A percentile compares a stretch with the other conserved stretches of the same genome.
Evolutionary conservation across 2,113 vertebrate species (phyloP).

Genomic region (Callopanchax toddi): DNA sequence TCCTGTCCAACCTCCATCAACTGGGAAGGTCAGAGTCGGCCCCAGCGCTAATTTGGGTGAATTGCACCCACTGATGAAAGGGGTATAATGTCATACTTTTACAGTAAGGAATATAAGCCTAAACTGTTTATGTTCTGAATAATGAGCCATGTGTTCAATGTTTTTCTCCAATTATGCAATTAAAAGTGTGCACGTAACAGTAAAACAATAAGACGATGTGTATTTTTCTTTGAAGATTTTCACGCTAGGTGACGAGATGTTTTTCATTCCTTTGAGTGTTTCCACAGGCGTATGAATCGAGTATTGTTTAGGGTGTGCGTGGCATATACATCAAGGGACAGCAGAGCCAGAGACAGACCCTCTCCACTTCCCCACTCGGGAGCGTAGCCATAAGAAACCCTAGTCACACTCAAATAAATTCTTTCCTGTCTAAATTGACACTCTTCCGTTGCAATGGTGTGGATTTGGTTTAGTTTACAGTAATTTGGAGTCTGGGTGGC

Average conservation of each 20-base stretch:
- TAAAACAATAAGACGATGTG: background rate
- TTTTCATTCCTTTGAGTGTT: slow-evolving; percentile 27
- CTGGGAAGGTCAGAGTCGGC: background rate
- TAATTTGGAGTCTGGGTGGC: slow-evolving; percentile 75
- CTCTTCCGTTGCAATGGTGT: slow-evolving; percentile 67
- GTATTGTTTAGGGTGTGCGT: slow-evolving; percentile 72
- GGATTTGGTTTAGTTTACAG: slow-evolving; percentile 70
- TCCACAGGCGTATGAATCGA: slow-evolving; percentile 69
- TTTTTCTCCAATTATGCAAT: slow-evolving; percentile 1
- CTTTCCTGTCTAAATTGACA: slow-evolving; percentile 76
- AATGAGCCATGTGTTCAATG: background rate
- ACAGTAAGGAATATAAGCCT: background rate
- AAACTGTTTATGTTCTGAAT: background rate
- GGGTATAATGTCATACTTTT: background rate
- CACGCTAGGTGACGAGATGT: slow-evolving; percentile 18
- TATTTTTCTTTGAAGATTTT: slow-evolving; percentile 6
- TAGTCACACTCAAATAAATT: slow-evolving; percentile 77
- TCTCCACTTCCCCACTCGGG: slow-evolving; percentile 67
- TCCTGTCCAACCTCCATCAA: background rate
- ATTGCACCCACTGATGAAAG: background rate
- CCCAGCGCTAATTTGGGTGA: background rate
- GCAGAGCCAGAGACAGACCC: slow-evolving; percentile 64
- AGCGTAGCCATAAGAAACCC: slow-evolving; percentile 63
- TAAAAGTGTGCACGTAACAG: background rate
- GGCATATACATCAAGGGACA: slow-evolving; percentile 60